A percentile compares a stretch with the other conserved stretches of the same genome.
Evolutionary conservation across 2,888 invertebrate genomes (phyloP).

Genomic region (Cheilosia variabilis): DNA sequence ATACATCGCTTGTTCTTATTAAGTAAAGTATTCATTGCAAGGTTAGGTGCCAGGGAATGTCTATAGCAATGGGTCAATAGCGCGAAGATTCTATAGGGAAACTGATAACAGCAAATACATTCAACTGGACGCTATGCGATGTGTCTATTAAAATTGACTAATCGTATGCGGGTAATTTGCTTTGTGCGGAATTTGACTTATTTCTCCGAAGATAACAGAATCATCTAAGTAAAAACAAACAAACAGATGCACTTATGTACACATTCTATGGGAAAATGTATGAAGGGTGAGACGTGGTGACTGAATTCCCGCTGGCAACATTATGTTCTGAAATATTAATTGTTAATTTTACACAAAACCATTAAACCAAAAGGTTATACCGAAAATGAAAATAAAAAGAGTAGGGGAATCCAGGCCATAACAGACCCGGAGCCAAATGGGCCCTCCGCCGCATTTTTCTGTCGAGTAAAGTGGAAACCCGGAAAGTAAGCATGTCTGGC

Average conservation of each 20-base stretch:
- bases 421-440: no score
- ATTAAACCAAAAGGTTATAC: background rate
- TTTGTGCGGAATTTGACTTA: background rate
- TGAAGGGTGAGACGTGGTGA: no score
- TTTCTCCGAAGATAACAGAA: background rate
- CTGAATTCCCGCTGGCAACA: no score
- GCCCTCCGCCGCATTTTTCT: no score
- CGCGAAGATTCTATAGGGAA: background rate
- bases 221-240: background rate
- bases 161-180: background rate
- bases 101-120: conserved; percentile 3
- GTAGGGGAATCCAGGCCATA: no score
- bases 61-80: background rate
- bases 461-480: no score
- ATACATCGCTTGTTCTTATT: background rate
- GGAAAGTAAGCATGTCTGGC: no score
- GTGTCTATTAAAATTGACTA: background rate
- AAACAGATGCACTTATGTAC: no score
- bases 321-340: no score
- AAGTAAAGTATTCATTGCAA: conserved; percentile 1
- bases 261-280: no score
- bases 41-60: conserved; percentile 3
- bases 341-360: no score
- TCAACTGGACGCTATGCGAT: background rate
- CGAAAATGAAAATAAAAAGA: background rate